Conservation (phyloP, 1,140 invertebrate genomes). For the Sesamia nonagrioides region DNA sequence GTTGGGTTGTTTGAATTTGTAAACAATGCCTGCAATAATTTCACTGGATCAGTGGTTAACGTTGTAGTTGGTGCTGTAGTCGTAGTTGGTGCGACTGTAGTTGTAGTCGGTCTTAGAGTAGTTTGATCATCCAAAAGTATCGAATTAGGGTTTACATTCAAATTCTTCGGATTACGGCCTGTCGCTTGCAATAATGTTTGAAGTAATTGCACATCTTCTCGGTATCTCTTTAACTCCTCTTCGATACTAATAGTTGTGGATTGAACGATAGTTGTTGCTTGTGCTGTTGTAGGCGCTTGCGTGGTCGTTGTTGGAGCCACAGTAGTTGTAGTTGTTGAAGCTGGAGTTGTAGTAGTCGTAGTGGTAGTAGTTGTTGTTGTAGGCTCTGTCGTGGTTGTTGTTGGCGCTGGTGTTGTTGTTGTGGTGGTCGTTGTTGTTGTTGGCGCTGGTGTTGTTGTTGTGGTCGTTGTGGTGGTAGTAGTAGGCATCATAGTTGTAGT, state of each 20-base stretch:
- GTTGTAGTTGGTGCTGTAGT: conserved; percentile 49
- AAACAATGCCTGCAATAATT: conserved; percentile 70
- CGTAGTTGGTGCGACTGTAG: conserved; percentile 40
- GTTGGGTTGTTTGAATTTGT: conserved; percentile 64
- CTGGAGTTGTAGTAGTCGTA: conserved; percentile 56
- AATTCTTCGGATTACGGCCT: conserved; percentile 57
- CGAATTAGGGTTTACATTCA: conserved; percentile 52
- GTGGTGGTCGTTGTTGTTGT: conserved; percentile 54
- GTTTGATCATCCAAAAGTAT: conserved; percentile 34
- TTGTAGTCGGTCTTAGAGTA: conserved; percentile 39
- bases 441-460: conserved; percentile 54
- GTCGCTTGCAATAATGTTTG: conserved; percentile 58
- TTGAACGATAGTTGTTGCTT: conserved; percentile 52
- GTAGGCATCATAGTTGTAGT: conserved; percentile 61
- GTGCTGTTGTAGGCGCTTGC: conserved; percentile 50
- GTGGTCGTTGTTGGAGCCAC: conserved; percentile 51
- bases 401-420: conserved; percentile 53
- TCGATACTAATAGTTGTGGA: conserved; percentile 49
- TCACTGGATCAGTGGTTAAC: conserved; percentile 56
- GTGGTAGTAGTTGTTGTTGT: conserved; percentile 55
- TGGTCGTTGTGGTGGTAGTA: conserved; percentile 58
- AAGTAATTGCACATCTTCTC: conserved; percentile 59
- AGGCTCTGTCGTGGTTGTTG: conserved; percentile 49
- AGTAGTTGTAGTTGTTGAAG: conserved; percentile 45
- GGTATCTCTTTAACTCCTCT: conserved; percentile 58